Percentiles rank a stretch among this genome's conserved stretches.
Conservation (phyloP, 2,797 vertebrate genomes). For the Eidolon dupreanum region DNA sequence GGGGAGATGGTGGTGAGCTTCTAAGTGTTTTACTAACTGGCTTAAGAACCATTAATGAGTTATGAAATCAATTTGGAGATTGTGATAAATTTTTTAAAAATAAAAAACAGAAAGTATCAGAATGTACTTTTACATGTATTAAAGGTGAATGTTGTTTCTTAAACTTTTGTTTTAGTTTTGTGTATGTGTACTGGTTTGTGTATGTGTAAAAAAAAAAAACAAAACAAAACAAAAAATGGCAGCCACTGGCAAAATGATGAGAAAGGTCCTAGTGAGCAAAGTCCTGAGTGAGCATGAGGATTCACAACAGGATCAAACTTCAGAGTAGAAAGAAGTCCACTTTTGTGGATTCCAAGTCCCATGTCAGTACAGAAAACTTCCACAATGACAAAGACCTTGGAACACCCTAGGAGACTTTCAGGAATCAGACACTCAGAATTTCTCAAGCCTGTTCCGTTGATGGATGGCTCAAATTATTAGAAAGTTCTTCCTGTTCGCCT, state of each 20-base stretch:
- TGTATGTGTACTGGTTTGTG: not conserved
- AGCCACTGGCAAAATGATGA: not conserved
- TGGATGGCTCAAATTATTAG: not conserved
- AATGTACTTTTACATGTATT: not conserved
- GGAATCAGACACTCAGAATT: not conserved
- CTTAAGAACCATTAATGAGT: not conserved
- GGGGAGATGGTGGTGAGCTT: not conserved
- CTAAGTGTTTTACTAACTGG: not conserved
- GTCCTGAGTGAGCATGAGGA: not conserved
- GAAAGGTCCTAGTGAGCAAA: not conserved
- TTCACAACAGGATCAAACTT: not conserved
- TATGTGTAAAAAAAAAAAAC: not conserved
- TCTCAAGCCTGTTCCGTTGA: not conserved
- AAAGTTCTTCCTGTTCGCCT: not conserved
- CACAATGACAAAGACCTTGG: not conserved
- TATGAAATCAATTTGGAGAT: not conserved
- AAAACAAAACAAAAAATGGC: not conserved
- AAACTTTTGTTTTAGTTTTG: not conserved
- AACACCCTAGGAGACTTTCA: not conserved
- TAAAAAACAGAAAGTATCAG: not conserved
- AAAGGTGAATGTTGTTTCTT: not conserved
- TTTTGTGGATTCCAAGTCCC: not conserved
- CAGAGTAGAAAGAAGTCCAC: not conserved
- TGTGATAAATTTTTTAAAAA: not conserved
- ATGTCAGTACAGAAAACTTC: not conserved